Conservation (phyloP, 35 echinoderm and acorn worm genomes). For the Lytechinus variegatus region DNA sequence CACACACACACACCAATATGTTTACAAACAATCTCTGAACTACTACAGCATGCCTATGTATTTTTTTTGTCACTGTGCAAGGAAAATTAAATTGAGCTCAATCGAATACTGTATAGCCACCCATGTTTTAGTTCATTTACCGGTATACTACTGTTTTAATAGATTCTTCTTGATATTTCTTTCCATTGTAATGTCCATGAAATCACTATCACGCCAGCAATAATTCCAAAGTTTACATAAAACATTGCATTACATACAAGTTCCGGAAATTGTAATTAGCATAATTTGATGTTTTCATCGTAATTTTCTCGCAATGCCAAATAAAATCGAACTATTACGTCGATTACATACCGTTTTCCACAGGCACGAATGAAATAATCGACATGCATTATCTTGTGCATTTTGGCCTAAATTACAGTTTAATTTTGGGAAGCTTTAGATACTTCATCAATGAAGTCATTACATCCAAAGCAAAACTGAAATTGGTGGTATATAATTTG, state of each 20-base stretch:
- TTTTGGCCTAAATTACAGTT: not conserved
- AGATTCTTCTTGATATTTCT: too few species aligned
- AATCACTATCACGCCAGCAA: too few species aligned
- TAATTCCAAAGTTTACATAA: not conserved
- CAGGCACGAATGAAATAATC: not conserved
- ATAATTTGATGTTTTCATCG: not conserved
- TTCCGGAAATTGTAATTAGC: not conserved
- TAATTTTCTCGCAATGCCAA: not conserved
- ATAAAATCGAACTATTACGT: not conserved
- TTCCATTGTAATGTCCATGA: too few species aligned
- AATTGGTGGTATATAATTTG: not conserved
- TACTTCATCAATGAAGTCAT: constrained; percentile 26
- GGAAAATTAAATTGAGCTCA: too few species aligned
- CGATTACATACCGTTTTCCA: too few species aligned
- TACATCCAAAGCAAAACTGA: not conserved
- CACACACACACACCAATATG: too few species aligned
- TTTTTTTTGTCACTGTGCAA: too few species aligned
- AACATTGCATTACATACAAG: not conserved
- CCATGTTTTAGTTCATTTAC: too few species aligned
- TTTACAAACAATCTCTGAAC: too few species aligned
- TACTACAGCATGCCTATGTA: too few species aligned
- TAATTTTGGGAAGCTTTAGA: constrained; percentile 13
- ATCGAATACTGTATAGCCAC: too few species aligned
- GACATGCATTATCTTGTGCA: not conserved
- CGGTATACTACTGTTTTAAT: too few species aligned